Percentiles rank a stretch among this genome's conserved stretches.
Conservation (phyloP, 2,888 invertebrate genomes). For the Ptilodon capucinus region DNA sequence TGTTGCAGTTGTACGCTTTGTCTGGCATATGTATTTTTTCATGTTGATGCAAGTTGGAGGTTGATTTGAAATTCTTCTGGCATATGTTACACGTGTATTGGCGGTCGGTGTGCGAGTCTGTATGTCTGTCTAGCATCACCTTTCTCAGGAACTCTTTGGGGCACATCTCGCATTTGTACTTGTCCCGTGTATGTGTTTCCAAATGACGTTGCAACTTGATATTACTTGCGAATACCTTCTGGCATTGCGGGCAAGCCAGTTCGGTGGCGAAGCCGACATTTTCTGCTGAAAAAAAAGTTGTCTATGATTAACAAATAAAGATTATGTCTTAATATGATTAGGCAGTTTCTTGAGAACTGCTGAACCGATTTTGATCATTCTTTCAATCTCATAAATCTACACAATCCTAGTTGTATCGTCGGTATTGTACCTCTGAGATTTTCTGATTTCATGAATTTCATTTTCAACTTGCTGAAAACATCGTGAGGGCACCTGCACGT, state of each 20-base stretch:
- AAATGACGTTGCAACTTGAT: slow-evolving; percentile 33
- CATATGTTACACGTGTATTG: slow-evolving; percentile 40
- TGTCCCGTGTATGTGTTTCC: slow-evolving; percentile 19
- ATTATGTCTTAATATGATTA: too few species aligned
- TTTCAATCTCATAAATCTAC: too few species aligned
- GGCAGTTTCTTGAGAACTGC: too few species aligned
- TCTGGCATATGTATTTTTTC: slow-evolving; percentile 35
- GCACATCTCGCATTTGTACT: slow-evolving; percentile 27
- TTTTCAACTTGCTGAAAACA: too few species aligned
- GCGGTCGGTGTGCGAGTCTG: slow-evolving; percentile 9
- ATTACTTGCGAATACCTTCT: slow-evolving; percentile 26
- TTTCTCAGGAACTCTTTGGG: slow-evolving; percentile 18
- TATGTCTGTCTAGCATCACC: slow-evolving; percentile 29
- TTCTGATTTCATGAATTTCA: too few species aligned
- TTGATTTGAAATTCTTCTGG: slow-evolving; percentile 41
- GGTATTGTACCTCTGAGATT: too few species aligned
- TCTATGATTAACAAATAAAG: too few species aligned
- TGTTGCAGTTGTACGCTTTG: slow-evolving; percentile 35
- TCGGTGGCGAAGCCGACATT: background rate
- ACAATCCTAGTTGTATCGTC: too few species aligned
- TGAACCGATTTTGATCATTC: too few species aligned
- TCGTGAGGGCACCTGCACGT: too few species aligned
- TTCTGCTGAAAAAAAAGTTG: too few species aligned
- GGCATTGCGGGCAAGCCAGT: slow-evolving; percentile 27
- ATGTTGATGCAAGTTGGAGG: slow-evolving; percentile 50